A percentile compares a stretch with the other conserved stretches of the same genome.
These are phyloP conservation scores for Bradypus variegatus DNA, from an alignment of 2,797 vertebrate genomes.

Conservation along the genomic window DNA sequence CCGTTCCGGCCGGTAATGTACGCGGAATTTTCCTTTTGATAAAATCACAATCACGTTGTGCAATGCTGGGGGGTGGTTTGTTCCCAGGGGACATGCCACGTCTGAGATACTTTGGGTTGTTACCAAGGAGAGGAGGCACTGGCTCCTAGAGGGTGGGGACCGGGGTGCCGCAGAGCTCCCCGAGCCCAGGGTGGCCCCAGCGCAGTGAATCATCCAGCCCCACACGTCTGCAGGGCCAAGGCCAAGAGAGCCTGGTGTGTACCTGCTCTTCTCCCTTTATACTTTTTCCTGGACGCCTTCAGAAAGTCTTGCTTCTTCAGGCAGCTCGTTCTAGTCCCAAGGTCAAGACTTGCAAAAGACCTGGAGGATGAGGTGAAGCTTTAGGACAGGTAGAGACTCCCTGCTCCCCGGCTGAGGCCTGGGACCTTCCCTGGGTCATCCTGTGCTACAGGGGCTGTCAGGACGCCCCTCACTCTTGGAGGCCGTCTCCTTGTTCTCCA, in stretches of 20 bases:
- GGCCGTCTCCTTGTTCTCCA: neutral
- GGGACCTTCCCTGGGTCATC: too few relatives aligned
- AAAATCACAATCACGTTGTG: neutral
- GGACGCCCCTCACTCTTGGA: neutral
- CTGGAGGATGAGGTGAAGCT: too few relatives aligned
- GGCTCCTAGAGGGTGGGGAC: too few relatives aligned
- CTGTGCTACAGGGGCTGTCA: too few relatives aligned
- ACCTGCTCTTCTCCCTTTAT: too few relatives aligned
- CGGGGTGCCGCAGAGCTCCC: neutral
- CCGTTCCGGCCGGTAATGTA: too few relatives aligned
- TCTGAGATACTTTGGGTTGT: neutral
- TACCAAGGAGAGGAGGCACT: too few relatives aligned
- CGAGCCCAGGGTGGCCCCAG: too few relatives aligned
- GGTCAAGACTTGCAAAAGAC: neutral
- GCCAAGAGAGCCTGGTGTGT: too few relatives aligned
- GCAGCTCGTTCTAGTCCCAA: neutral
- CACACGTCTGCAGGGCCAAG: too few relatives aligned
- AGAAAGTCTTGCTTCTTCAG: neutral
- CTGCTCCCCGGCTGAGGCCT: too few relatives aligned
- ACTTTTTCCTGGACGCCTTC: neutral
- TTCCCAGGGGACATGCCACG: neutral
- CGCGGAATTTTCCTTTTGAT: neutral
- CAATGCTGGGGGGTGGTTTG: neutral
- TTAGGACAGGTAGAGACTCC: too few relatives aligned
- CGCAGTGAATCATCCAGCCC: neutral